Base-by-base conservation (phyloP, 2,888 invertebrate species). In the Xanthostigma xanthostigma region DNA sequence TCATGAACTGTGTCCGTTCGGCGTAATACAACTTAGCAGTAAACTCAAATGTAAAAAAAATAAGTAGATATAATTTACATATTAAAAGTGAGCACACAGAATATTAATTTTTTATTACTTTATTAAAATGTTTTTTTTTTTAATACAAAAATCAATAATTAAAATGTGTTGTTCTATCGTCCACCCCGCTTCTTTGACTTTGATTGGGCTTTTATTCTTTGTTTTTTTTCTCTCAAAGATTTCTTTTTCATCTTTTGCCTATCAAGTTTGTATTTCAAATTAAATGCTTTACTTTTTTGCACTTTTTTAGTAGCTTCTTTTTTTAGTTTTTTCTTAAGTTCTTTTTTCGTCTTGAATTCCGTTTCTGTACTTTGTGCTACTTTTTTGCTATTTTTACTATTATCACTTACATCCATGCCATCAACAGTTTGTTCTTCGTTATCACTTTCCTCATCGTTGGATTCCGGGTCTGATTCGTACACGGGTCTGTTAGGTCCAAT, bases 1-100 rank as follows among this genome's bases (percentile, higher is more conserved):
- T 65, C 75, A 71, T 53, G 63, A 76, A 14, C 75, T 93, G 41
- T 97, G 97, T 63, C 93, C 95, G 2, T 79, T 70, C 55, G 75
- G 70, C 53, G 53, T 41, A 54, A 55, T 38, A 12, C 13, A 38
- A 12, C 13, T 38, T 9, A 38, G n/a, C n/a, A 38, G 38, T 13
- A 38, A 12, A 13, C 13, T n/a, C 3, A 38, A 38, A 5, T 38
- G 38, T 38, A 38, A 3, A 38, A 38, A 12, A 13, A 38, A 38
- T 3, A 38, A 38, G 13, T 38, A 38, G 13, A 38, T 27, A 38
- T 38, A 38, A 5, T 38, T 38, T 38, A 46, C 1, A 27, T 27
- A 9, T 14, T 41, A 36, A 37, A 2, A 17, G 17, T 17, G 4
- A 17, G 4, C 17, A 17, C 17, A 17, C 17, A 2, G 17, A 17